Percentiles rank a stretch among this genome's conserved stretches.
These are phyloP conservation scores for Numenius arquata DNA, from an alignment of 2,113 vertebrate species.

Conservation along the genomic window DNA sequence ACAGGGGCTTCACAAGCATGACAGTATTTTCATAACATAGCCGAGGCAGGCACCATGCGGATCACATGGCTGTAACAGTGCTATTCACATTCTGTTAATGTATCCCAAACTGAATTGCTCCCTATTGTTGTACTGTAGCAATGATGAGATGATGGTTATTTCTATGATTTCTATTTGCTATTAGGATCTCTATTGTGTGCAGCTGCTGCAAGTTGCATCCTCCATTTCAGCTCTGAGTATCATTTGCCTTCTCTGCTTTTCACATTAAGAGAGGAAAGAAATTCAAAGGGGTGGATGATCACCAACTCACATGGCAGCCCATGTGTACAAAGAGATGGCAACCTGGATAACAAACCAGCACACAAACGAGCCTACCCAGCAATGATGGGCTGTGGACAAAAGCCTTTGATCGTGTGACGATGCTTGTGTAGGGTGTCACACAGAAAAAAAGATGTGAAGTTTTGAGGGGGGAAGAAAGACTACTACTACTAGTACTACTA, in stretches of 20 bases:
- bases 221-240: neutral
- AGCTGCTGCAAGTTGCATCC: neutral
- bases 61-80: neutral
- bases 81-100: neutral
- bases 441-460: neutral
- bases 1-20: neutral
- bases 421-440: neutral
- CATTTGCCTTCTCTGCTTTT: neutral
- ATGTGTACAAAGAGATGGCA: neutral
- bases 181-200: neutral
- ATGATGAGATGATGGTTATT: neutral
- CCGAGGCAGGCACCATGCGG: neutral
- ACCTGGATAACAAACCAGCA: neutral
- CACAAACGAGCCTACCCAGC: neutral
- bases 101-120: neutral
- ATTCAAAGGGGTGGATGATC: neutral
- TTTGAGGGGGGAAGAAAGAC: fast-evolving
- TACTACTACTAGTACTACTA: too few relatives aligned
- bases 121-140: neutral
- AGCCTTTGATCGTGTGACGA: fast-evolving
- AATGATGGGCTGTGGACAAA: neutral
- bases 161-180: neutral
- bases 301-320: neutral
- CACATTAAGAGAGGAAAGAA: neutral
- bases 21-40: neutral